phyloP scores from a whole-genome alignment of 2,797 vertebrate species.

The Hemibagrus guttatus region DNA sequence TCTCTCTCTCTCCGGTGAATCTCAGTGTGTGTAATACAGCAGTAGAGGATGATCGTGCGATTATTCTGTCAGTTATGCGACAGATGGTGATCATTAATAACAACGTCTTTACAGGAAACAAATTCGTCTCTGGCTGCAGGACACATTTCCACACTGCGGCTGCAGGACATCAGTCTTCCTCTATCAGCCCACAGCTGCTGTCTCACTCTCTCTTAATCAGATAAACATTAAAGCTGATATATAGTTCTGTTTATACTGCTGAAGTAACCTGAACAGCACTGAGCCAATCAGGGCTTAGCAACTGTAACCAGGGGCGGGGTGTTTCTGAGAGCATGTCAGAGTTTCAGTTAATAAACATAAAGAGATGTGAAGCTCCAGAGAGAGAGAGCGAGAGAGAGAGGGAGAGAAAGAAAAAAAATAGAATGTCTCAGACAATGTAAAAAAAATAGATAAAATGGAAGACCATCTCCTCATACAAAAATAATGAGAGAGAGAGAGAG shows the following conservation, averaged over 20 bases:
- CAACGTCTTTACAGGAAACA: slow-evolving; percentile 69
- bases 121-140: slow-evolving; percentile 70
- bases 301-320: neutral
- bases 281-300: neutral
- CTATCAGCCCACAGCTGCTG: neutral
- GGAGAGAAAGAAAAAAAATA: neutral
- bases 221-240: neutral
- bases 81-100: slow-evolving; percentile 76
- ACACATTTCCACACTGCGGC: slow-evolving; percentile 51
- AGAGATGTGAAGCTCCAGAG: neutral
- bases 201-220: neutral
- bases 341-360: neutral
- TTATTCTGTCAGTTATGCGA: slow-evolving; percentile 66
- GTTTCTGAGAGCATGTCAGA: too few relatives aligned
- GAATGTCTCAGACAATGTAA: too few relatives aligned
- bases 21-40: neutral
- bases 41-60: neutral
- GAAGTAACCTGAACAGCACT: neutral
- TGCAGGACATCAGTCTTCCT: slow-evolving; percentile 34
- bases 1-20: neutral
- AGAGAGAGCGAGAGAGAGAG: neutral
- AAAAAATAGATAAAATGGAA: too few relatives aligned
- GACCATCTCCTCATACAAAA: too few relatives aligned
- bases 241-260: neutral
- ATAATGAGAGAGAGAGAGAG: neutral